Base-by-base conservation (phyloP, 2,888 invertebrate genomes). In the Troides helena region DNA sequence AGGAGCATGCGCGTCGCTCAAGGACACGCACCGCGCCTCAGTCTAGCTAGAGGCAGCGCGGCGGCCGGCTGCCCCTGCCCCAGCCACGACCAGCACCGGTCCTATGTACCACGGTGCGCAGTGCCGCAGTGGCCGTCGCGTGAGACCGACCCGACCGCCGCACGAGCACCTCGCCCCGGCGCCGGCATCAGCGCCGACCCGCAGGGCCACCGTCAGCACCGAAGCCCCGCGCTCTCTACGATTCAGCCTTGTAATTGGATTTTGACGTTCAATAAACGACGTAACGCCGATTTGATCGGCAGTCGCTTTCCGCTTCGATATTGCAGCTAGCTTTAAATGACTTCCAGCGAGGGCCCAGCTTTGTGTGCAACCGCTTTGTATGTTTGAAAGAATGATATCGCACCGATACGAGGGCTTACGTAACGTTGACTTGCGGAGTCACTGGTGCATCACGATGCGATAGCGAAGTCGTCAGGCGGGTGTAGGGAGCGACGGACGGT, bases 241-340 rank as follows among this genome's bases (percentile, higher is more conserved):
- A 81, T 92, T 92, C 90, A 91, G 88, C 79, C 92, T 92, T 81
- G 92, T 92, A 92, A 92, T 91, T 92, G 87, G 89, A 89, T 91
- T 90, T 89, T 89, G 81, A 86, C 89, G 88, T 89, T 91, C 89
- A 82, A 89, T 90, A 89, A 85, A 84, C 87, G 85, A 87, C 87
- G 84, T 86, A 87, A 81, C 85, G 85, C 85, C 87, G 81, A 88
- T 89, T 88, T 87, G 85, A 89, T 90, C 88, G 88, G 87, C 84
- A 81, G 87, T 84, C 82, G 91, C 91, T 90, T 90, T 87, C 85
- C 87, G 89, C 90, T 90, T 89, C 86, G 81, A 85, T 85, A 87
- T 87, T 85, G 80, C 85, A 86, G 87, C 90, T 89, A 88, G 89
- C 90, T 89, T 88, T 78, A 76, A 81, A 83, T 62, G 62, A 62